Conservation (phyloP, 2,797 vertebrate genomes). For the Pygocentrus nattereri region DNA sequence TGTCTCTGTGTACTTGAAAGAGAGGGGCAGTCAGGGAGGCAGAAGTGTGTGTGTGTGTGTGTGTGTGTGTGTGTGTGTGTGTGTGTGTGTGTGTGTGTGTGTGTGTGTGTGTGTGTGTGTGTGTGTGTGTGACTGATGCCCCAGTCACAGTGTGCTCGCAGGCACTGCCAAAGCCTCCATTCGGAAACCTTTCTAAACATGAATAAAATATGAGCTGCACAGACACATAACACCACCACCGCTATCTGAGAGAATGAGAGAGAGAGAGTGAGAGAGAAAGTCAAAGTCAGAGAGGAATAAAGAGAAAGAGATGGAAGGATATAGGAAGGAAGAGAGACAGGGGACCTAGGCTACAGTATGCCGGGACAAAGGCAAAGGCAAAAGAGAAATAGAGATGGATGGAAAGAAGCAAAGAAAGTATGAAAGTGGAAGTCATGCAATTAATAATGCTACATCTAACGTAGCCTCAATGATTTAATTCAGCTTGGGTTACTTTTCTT, state of each 20-base stretch:
- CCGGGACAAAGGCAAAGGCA: not conserved
- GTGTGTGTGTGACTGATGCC: conserved; percentile 64
- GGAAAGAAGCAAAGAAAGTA: conserved; percentile 20
- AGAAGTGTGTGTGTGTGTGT: conserved; percentile 2
- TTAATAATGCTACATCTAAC: too few relatives aligned
- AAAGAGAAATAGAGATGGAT: not conserved
- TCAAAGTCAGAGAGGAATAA: conserved; percentile 1
- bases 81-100: conserved; percentile 21
- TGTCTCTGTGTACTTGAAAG: conserved; percentile 2
- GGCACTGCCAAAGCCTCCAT: conserved; percentile 60
- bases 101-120: conserved; percentile 8
- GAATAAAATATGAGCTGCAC: conserved; percentile 80
- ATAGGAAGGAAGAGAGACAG: not conserved
- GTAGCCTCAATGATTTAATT: too few relatives aligned
- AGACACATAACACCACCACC: conserved; percentile 49
- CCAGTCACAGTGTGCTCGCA: conserved; percentile 59
- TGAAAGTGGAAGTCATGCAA: not conserved
- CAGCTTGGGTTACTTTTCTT: too few relatives aligned
- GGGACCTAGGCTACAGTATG: not conserved
- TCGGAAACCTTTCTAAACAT: conserved; percentile 70
- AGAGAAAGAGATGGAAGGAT: not conserved
- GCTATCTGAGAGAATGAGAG: conserved; percentile 8
- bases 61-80: conserved; percentile 13
- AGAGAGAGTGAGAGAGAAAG: conserved; percentile 36
- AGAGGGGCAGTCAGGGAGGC: conserved; percentile 55